These are phyloP conservation scores for Drosophila mayaguana DNA, from an alignment of 2,888 invertebrate genomes.

Conservation along the genomic window DNA sequence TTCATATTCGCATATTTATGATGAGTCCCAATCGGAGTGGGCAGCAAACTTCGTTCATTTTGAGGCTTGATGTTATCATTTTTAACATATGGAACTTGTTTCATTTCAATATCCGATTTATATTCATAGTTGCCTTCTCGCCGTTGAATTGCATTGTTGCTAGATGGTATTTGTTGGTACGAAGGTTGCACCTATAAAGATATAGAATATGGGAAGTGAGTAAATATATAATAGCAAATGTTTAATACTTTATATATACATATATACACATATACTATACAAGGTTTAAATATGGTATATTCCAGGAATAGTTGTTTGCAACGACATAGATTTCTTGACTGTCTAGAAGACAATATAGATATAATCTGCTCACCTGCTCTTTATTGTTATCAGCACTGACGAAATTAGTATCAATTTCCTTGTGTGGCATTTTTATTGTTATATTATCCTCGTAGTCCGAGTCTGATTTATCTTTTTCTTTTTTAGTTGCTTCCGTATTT, in stretches of 20 bases:
- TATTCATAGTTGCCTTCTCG: constrained; percentile 53
- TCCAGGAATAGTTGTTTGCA: neutral
- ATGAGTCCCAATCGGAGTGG: constrained; percentile 58
- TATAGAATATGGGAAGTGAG: neutral
- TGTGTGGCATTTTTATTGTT: constrained; percentile 87
- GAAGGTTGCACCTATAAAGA: constrained; percentile 46
- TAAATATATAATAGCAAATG: neutral
- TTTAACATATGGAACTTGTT: constrained; percentile 36
- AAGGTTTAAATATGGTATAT: neutral
- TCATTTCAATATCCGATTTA: constrained; percentile 49
- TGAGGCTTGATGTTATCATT: constrained; percentile 34
- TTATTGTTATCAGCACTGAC: constrained; percentile 21
- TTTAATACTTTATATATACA: neutral
- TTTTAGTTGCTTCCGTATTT: constrained; percentile 36
- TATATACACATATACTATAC: too few relatives aligned
- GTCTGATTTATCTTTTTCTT: constrained; percentile 85
- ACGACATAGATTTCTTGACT: neutral
- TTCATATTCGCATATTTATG: constrained; percentile 55
- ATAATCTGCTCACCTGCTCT: constrained; percentile 41
- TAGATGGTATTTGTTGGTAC: constrained; percentile 34
- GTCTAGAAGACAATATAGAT: neutral
- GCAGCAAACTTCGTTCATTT: constrained; percentile 63
- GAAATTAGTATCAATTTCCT: constrained; percentile 54
- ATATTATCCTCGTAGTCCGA: constrained; percentile 87
- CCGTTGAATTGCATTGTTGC: constrained; percentile 41